A percentile compares a stretch with the other conserved stretches of the same genome.
Conservation (phyloP, 2,888 invertebrate genomes). For the Clusia tigrina region DNA sequence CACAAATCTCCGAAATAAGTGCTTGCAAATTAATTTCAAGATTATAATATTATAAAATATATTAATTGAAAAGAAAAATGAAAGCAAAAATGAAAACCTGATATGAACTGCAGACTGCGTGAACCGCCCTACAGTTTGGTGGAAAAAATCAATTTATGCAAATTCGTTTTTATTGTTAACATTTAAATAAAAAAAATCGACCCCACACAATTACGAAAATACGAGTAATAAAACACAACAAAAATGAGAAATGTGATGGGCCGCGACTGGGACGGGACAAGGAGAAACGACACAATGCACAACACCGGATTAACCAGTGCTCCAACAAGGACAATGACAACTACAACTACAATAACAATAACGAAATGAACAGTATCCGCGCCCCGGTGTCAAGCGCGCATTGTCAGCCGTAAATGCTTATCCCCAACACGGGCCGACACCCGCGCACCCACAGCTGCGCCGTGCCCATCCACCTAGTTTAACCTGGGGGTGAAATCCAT, state of each 20-base stretch:
- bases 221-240: too few species aligned
- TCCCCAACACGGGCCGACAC: constrained; percentile 11
- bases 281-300: constrained; percentile 31
- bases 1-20: too few species aligned
- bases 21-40: too few species aligned
- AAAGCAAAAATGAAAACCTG: too few species aligned
- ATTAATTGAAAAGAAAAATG: too few species aligned
- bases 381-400: constrained; percentile 17
- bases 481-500: constrained; percentile 18
- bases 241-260: too few species aligned
- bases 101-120: too few species aligned
- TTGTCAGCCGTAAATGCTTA: constrained; percentile 27
- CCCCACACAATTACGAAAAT: constrained; percentile 26
- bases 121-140: background rate
- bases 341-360: constrained; percentile 27
- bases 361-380: constrained; percentile 23
- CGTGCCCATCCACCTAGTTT: background rate
- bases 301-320: constrained; percentile 36
- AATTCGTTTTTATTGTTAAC: constrained; percentile 41
- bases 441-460: background rate
- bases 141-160: constrained; percentile 40
- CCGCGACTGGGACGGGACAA: background rate
- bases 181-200: constrained; percentile 41
- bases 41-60: too few species aligned
- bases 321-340: constrained; percentile 23